phyloP scores from a whole-genome alignment of 53 echinoderm and acorn worm species.

The Crossaster papposus region DNA sequence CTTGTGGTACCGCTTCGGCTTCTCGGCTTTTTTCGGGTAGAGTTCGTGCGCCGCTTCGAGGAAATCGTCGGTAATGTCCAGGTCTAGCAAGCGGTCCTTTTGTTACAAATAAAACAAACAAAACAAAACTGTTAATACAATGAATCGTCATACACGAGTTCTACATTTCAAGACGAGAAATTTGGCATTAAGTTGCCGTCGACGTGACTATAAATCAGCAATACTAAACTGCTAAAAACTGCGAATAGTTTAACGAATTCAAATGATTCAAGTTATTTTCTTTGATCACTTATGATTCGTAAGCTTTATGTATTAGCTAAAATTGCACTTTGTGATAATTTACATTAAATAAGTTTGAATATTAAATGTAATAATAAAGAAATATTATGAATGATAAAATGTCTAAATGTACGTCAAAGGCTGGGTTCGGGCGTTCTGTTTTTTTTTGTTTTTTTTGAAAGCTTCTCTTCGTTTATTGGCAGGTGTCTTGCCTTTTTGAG shows the following conservation, averaged over 20 bases:
- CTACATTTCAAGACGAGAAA: neutral
- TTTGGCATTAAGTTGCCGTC: too few species aligned
- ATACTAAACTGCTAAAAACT: too few species aligned
- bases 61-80: constrained; percentile 89
- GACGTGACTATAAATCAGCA: too few species aligned
- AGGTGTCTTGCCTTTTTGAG: too few species aligned
- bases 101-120: constrained; percentile 26
- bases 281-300: too few species aligned
- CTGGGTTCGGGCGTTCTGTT: too few species aligned
- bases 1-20: neutral
- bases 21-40: constrained; percentile 73
- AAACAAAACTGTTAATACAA: neutral
- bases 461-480: too few species aligned
- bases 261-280: too few species aligned
- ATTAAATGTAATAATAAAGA: neutral
- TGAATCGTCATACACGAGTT: neutral
- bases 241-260: too few species aligned
- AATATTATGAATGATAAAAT: neutral
- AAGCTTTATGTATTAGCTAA: too few species aligned
- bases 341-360: neutral
- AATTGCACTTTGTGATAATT: too few species aligned
- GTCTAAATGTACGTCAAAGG: neutral
- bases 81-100: constrained; percentile 77
- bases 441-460: too few species aligned
- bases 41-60: constrained; percentile 63